phyloP scores from a whole-genome alignment of 2,113 vertebrate species.

The Eudorcas thomsonii region DNA sequence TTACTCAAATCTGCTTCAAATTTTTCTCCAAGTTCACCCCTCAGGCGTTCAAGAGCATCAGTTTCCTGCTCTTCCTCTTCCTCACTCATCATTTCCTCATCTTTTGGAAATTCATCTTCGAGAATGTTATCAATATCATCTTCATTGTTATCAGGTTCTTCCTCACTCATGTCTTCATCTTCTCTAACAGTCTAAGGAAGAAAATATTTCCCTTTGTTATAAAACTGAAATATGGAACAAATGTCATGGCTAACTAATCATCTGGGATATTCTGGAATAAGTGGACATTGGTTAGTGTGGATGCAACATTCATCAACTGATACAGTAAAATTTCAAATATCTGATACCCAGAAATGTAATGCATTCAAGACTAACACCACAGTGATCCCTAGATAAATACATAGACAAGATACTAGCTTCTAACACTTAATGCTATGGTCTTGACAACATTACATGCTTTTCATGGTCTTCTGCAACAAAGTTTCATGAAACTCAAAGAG shows the following conservation, averaged over 20 bases:
- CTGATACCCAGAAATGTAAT: not conserved
- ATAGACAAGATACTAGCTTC: not conserved
- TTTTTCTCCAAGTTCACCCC: constrained; percentile 85
- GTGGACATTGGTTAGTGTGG: not conserved
- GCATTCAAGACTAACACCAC: not conserved
- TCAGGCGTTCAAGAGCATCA: constrained; percentile 83
- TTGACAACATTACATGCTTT: not conserved
- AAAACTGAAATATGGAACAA: not conserved
- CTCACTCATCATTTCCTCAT: constrained; percentile 81
- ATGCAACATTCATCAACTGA: not conserved
- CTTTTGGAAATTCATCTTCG: constrained; percentile 87
- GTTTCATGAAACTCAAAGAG: not conserved
- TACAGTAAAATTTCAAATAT: not conserved
- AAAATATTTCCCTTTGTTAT: not conserved
- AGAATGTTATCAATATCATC: constrained; percentile 85
- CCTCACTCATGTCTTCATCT: constrained; percentile 68
- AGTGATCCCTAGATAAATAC: not conserved
- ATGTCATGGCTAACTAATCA: not conserved
- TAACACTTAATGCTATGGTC: not conserved
- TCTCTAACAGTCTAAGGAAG: constrained; percentile 61
- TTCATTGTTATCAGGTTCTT: constrained; percentile 76
- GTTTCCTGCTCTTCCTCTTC: constrained; percentile 86
- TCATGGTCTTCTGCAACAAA: not conserved
- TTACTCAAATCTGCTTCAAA: constrained; percentile 83
- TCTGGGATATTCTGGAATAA: not conserved